These are phyloP conservation scores for Aleiodes alternator DNA, from an alignment of 2,888 invertebrate species.

Conservation along the genomic window DNA sequence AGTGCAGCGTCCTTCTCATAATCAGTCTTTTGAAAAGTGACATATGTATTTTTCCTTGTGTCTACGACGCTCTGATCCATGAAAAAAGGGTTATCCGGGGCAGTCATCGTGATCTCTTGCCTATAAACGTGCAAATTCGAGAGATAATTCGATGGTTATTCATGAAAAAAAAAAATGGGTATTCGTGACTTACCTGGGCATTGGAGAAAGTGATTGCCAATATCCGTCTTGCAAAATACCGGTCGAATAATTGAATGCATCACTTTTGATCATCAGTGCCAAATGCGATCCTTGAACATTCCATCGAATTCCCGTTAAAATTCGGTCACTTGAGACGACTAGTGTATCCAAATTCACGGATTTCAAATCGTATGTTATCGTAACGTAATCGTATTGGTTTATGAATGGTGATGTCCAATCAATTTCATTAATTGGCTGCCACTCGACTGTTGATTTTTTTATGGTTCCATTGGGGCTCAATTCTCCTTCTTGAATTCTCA, in stretches of 20 bases:
- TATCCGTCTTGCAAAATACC: no score
- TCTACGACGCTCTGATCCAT: constrained; percentile 76
- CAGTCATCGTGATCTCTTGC: background rate
- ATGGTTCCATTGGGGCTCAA: background rate
- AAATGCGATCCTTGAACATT: no score
- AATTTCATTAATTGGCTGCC: background rate
- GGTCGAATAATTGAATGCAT: no score
- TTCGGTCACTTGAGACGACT: background rate
- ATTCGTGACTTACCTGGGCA: no score
- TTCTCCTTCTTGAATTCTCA: background rate
- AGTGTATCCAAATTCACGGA: background rate
- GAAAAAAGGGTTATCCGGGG: constrained; percentile 56
- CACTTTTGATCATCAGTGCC: no score
- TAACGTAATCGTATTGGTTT: background rate
- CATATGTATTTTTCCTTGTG: constrained; percentile 80
- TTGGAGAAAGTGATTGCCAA: no score
- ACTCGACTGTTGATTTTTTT: background rate
- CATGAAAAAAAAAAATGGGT: constrained; percentile 57
- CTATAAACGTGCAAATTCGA: background rate
- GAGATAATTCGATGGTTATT: constrained; percentile 54
- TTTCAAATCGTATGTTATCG: background rate
- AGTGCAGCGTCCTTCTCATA: constrained; percentile 85
- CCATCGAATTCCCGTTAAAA: background rate
- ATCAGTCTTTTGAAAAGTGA: constrained; percentile 82
- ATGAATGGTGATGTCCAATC: background rate